Percentiles rank a stretch among this genome's conserved stretches.
Conservation (phyloP, 1,140 invertebrate species). For the Hermetia illucens region DNA sequence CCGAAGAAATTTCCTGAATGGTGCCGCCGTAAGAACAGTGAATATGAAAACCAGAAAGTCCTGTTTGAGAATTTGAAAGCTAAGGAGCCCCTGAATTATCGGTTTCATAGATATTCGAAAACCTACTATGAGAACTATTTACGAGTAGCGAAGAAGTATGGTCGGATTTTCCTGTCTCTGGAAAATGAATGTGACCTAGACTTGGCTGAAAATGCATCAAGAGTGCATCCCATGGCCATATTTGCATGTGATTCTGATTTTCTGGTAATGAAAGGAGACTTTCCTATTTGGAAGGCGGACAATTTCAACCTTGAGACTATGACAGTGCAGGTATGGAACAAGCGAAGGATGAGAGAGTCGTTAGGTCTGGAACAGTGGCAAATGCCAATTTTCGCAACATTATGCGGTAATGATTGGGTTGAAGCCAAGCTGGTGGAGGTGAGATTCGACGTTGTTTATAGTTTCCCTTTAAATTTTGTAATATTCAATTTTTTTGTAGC, state of each 20-base stretch:
- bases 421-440: not conserved
- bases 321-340: not conserved
- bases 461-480: no score
- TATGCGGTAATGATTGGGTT: not conserved
- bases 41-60: not conserved
- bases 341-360: not conserved
- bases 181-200: not conserved
- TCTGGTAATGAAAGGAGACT: not conserved
- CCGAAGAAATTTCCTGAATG: not conserved
- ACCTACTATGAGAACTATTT: not conserved
- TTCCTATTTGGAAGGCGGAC: not conserved
- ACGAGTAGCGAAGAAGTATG: not conserved
- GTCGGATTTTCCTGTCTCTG: not conserved
- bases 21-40: not conserved
- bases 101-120: not conserved
- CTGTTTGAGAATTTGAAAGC: not conserved
- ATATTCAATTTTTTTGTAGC: no score
- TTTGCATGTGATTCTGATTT: not conserved
- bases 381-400: not conserved
- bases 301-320: not conserved
- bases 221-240: not conserved
- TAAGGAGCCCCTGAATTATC: not conserved
- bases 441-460: no score
- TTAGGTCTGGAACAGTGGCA: not conserved
- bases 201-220: not conserved